Base-by-base conservation (phyloP, 2,113 vertebrate species). In the Sceloporus undulatus region DNA sequence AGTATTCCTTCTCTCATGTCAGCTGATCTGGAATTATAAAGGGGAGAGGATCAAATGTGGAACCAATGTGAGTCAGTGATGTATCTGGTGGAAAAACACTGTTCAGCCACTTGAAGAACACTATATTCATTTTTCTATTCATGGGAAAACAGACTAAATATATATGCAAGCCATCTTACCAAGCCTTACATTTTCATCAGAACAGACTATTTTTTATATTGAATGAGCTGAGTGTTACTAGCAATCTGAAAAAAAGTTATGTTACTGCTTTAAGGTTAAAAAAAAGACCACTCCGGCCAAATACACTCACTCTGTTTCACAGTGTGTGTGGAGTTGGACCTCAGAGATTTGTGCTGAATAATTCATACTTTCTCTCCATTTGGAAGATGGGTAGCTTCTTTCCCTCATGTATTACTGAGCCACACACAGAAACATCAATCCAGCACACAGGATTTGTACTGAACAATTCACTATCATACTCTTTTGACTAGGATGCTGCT, bases 311-410 rank as follows among this genome's bases (percentile, higher is more conserved):
- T 92, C 73, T 59, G 91, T 84, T 38, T 82, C 23, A 82, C 13
- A 71, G 42, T 84, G 84, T 73, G 87, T 8, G 81, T 87, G 77
- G 78, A 87, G 92, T 76, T 0, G 21, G 91, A 81, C 65, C 85
- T 80, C 84, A 86, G 87, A 86, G 79, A 89, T 19, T 85, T 84
- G 86, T 10, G 27, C 40, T 96, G 92, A 94, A 92, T 92, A 93
- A 95, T 92, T 95, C 89, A 93, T 10, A 27, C 0, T 14, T 0
- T 0, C 1, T 4, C 75, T 86, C 85, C 42, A 19, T 70, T 54
- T 84, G 54, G 9, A 79, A 8, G 0, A 2, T 54, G 25, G 3
- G 11, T n/a, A 29, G 48, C 83, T 77, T 66, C 25, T 34, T 48
- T 88, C 71, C n/a, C 48, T 2, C 5, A 3, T 1, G 1, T 62